A percentile compares a stretch with the other conserved stretches of the same genome.
Evolutionary conservation across 1,140 invertebrate species (phyloP).

Genomic region (Gonatopus flavifemur): DNA sequence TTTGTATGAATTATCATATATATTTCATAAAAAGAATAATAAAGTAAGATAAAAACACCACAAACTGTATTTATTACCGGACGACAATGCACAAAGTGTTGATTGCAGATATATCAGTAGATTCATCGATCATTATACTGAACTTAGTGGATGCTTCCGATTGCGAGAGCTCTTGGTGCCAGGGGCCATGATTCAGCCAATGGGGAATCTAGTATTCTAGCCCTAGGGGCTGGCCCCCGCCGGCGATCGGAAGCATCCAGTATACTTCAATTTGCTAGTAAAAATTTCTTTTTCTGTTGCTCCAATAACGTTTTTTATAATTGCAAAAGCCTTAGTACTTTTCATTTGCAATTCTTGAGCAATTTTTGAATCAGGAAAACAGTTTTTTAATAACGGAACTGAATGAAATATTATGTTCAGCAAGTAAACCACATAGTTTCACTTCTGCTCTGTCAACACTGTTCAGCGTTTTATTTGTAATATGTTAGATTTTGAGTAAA

Average conservation of each 20-base stretch:
- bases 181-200: too few species aligned
- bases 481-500: neutral
- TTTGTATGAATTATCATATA: too few species aligned
- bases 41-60: too few species aligned
- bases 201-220: too few species aligned
- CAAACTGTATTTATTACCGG: too few species aligned
- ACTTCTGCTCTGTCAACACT: slow-evolving; percentile 9
- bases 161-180: too few species aligned
- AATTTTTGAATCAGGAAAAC: slow-evolving; percentile 18
- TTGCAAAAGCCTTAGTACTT: slow-evolving; percentile 15
- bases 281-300: slow-evolving; percentile 15
- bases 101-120: slow-evolving; percentile 18
- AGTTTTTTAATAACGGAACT: slow-evolving; percentile 5
- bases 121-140: slow-evolving; percentile 28
- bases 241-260: too few species aligned
- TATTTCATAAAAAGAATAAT: too few species aligned
- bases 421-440: slow-evolving; percentile 14
- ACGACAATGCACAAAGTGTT: slow-evolving; percentile 20
- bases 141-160: too few species aligned
- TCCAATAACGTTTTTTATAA: slow-evolving; percentile 31
- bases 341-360: slow-evolving; percentile 8
- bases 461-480: too few species aligned
- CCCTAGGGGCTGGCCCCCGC: too few species aligned
- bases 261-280: neutral
- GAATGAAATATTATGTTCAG: slow-evolving; percentile 18